Base-by-base conservation (phyloP, 2,888 invertebrate genomes). In the Zelleria hepariella region DNA sequence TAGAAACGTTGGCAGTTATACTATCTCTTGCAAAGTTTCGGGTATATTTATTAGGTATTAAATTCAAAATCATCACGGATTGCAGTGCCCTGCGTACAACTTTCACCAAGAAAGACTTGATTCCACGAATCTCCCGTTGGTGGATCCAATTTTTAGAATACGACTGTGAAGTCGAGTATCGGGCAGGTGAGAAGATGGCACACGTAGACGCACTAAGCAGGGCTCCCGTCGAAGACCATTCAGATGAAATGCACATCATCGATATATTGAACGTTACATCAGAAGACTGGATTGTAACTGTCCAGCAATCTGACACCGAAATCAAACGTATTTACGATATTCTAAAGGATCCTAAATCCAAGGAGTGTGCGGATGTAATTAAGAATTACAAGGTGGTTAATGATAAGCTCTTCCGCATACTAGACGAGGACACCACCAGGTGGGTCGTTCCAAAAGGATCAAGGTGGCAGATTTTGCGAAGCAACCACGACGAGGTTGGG, bases 1-100 rank as follows among this genome's bases (percentile, higher is more conserved):
- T 72, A 23, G 76, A 82, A 58, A 68, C 68, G 3, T 62, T 80
- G 10, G 77, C 77, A 52, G 64, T 68, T 7, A 58, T 69, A 21
- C 58, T 60, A 58, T 60, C 66, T 18, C 49, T 69, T 21, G 26
- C 62, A n/a, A 64, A 62, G 25, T 67, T 68, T 48, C 55, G 65
- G 5, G 62, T 67, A 5, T 71, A 70, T 58, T 58, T 73, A 6
- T 24, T 72, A 51, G 71, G 70, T 1, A 49, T 61, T 4, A 0
- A 32, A 1, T 66, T 66, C 25, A 62, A 62, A 49, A 58, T 66
- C 2, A 7, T 59, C 8, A 65, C 66, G 54, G 73, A 73, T 54
- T 74, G 73, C 57, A 66, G 65, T 48, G 69, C 72, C 0, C 64
- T 74, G 8, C 61, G 64, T 6, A 58, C 61, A 49, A 68, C 70